Base-by-base conservation (phyloP, 2,113 vertebrate genomes). In the Carassius carassius region DNA sequence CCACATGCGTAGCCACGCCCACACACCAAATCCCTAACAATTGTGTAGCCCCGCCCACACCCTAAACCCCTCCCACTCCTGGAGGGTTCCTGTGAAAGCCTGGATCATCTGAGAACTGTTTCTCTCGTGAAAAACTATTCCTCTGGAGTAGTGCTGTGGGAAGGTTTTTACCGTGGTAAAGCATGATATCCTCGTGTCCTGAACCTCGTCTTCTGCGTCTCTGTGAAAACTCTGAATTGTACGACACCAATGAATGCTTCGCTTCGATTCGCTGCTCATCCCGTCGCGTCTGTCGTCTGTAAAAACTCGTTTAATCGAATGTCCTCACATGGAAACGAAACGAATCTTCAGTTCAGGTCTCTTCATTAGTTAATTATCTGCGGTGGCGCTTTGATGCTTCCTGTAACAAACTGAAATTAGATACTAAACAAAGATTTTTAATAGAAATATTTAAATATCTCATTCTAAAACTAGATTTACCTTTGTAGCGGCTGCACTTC, bases 241-340 rank as follows among this genome's bases (percentile, higher is more conserved):
- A 90, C 89, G 92, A 94, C 91, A 91, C 90, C 92, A 92, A 93
- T 93, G 94, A 94, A 93, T 94, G 93, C 93, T 90, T 90, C 84
- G 86, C 85, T 87, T 90, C 12, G 67, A 47, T 44, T 14, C 41
- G 70, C 70, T 14, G 70, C 70, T 79, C 84, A 12, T 70, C 88
- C n/a, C 90, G 81, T 90, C 65, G 35, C 35, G 21, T 21, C 19
- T 21, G 19, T 70, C 35, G 86, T 91, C 87, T 93, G 89, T 93
- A 87, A 86, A 90, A 88, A 91, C 88, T 89, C 91, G 91, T 89
- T 91, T 91, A 93, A 92, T 91, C 90, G 88, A 91, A 91, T 86
- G 90, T 92, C 91, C 91, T 92, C 88, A 88, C 87, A 88, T 70
- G 75, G 58, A 85, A 54, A 84, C 37, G 21, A 62, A 78, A 62